phyloP scores from a whole-genome alignment of 2,113 vertebrate genomes.

The Sinocyclocheilus anophthalmus region DNA sequence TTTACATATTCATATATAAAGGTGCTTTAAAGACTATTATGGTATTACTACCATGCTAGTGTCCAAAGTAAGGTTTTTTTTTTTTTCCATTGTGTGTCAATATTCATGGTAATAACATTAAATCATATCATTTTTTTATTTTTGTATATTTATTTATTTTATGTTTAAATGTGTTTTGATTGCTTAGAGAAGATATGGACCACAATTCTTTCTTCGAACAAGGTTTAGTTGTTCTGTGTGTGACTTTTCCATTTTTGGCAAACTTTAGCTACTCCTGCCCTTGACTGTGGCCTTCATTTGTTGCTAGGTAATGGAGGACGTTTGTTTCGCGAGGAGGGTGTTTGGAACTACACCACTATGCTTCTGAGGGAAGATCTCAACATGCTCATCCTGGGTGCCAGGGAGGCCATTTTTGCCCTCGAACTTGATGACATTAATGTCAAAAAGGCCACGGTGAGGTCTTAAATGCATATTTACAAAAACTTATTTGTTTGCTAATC shows the following conservation, averaged over 20 bases:
- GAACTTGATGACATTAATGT: constrained; percentile 73
- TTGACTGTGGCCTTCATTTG: background rate
- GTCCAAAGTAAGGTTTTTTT: background rate
- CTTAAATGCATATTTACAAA: background rate
- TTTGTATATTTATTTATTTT: background rate
- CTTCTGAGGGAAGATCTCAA: constrained; percentile 74
- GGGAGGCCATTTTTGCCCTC: constrained; percentile 75
- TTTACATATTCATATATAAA: background rate
- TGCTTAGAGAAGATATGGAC: background rate
- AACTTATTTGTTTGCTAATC: background rate
- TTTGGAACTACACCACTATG: constrained; percentile 78
- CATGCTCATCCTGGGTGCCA: constrained; percentile 75
- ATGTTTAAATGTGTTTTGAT: background rate
- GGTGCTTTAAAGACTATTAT: background rate
- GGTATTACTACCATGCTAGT: background rate
- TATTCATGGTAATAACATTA: background rate
- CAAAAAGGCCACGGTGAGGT: constrained; percentile 71
- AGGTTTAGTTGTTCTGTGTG: background rate
- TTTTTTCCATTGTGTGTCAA: background rate
- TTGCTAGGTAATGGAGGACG: constrained; percentile 63
- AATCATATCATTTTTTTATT: background rate
- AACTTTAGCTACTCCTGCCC: background rate
- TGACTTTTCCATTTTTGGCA: background rate
- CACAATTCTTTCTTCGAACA: background rate
- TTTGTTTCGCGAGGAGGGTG: constrained; percentile 67